phyloP scores from a whole-genome alignment of 2,797 vertebrate genomes.

The Siniperca undulata region DNA sequence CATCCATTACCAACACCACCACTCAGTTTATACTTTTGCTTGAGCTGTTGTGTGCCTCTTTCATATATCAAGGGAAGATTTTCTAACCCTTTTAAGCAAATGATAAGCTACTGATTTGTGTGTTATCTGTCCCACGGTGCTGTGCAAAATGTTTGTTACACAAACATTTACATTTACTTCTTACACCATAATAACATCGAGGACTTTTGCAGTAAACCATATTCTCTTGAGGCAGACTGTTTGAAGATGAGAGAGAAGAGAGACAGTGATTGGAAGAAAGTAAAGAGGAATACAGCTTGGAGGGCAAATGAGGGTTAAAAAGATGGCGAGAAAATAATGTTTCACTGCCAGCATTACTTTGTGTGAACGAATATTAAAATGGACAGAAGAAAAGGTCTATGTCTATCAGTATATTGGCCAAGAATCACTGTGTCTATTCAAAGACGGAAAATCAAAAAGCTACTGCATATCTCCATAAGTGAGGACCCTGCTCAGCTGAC shows the following conservation, averaged over 20 bases:
- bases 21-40: slow-evolving; percentile 3
- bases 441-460: slow-evolving; percentile 21
- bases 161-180: slow-evolving; percentile 24
- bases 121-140: slow-evolving; percentile 28
- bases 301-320: slow-evolving; percentile 34
- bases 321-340: slow-evolving; percentile 3
- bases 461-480: slow-evolving; percentile 25
- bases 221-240: slow-evolving; percentile 34
- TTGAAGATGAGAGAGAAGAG: slow-evolving; percentile 18
- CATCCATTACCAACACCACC: slow-evolving; percentile 11
- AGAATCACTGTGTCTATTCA: slow-evolving; percentile 21
- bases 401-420: not conserved
- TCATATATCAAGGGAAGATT: slow-evolving; percentile 25
- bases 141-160: slow-evolving; percentile 20
- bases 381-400: slow-evolving; percentile 13
- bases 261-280: slow-evolving; percentile 14
- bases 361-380: slow-evolving; percentile 26
- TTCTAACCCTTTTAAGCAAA: slow-evolving; percentile 39
- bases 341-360: slow-evolving; percentile 11
- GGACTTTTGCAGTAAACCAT: slow-evolving; percentile 30
- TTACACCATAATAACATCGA: slow-evolving; percentile 32
- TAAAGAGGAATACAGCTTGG: slow-evolving; percentile 7
- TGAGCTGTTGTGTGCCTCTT: slow-evolving; percentile 5
- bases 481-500: slow-evolving; percentile 62
- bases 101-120: slow-evolving; percentile 20